Percentiles rank a stretch among this genome's conserved stretches.
Conservation (phyloP, 1,140 invertebrate species). For the Schmidtea mediterranea region DNA sequence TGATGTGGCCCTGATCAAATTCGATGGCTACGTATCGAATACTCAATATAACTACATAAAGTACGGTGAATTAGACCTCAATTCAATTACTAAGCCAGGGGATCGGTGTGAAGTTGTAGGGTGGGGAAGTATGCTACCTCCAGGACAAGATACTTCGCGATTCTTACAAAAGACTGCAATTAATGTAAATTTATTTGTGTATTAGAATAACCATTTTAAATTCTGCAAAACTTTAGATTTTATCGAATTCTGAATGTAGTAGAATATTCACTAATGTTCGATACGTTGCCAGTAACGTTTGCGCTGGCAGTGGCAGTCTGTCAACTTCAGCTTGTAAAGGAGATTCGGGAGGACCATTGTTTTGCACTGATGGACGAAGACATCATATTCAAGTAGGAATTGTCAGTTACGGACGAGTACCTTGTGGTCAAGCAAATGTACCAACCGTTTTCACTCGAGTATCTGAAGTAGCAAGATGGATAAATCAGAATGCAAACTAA, state of each 20-base stretch:
- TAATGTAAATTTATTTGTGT: not conserved
- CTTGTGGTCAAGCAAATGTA: constrained; percentile 11
- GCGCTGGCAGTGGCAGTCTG: not conserved
- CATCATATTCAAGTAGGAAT: constrained; percentile 17
- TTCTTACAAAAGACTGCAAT: no score
- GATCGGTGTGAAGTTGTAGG: not conserved
- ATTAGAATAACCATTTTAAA: no score
- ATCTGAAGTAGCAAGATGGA: constrained; percentile 15
- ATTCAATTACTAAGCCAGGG: no score
- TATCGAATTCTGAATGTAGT: constrained; percentile 8
- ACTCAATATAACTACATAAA: no score
- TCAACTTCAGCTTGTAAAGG: constrained; percentile 11
- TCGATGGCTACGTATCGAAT: no score
- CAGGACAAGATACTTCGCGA: not conserved
- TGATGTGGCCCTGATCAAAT: no score
- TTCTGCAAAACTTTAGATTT: constrained; percentile 11
- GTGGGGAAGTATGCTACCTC: not conserved
- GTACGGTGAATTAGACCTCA: no score
- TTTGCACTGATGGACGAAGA: constrained; percentile 11
- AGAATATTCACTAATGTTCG: not conserved
- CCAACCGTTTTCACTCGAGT: constrained; percentile 20
- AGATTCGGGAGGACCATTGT: constrained; percentile 20
- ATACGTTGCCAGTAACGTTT: not conserved
- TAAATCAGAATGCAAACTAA: constrained; percentile 8
- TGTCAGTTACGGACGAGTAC: constrained; percentile 14